Base-by-base conservation (phyloP, 2,797 vertebrate species). In the Cynopterus sphinx region DNA sequence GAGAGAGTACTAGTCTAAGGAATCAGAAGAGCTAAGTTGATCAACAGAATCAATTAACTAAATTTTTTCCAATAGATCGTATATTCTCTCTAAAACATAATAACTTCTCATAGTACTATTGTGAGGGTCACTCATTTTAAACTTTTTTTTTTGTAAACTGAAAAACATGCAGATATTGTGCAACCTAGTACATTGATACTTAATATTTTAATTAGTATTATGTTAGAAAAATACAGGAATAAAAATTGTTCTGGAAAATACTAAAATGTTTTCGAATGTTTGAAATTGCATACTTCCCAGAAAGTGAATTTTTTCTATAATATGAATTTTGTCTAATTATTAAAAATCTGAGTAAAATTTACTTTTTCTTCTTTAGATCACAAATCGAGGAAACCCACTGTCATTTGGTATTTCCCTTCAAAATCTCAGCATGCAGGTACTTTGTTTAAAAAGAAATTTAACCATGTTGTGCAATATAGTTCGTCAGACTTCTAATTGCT, bases 391-490 rank as follows among this genome's bases (percentile, higher is more conserved):
- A 84, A 99, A 98, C 55, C 99, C 99, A 6, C 98, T 99, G 90
- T 99, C 99, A 33, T 99, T 99, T 98, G 99, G 99, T 90, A 99
- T 99, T 92, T 99, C 99, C 2, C 99, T 99, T 96, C 99, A 99
- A 96, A 99, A 99, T 98, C 98, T 99, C 98, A 99, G 99, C 98
- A 99, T 99, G 96, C 99, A 99, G 99, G 99, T 99, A 99, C 86
- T 87, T 93, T 53, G 65, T 57, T 96, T 93, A 68, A 73, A 79
- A 90, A 51, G 21, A 93, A 91, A 49, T 49, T 31, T 93, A 91
- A 82, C 49, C 5, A 24, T 82, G 68, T 88, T 95, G 22, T 92
- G 26, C 24, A 91, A 4, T 31, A 33, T 68, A 75, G 53, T 43
- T 86, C 41, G 53, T 83, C 24, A 77, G 28, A 77, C 17, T 90